Percentiles rank a stretch among this genome's conserved stretches.
These are phyloP conservation scores for Eueremaeus valkanovi DNA, from an alignment of 2,888 invertebrate genomes.

Conservation along the genomic window DNA sequence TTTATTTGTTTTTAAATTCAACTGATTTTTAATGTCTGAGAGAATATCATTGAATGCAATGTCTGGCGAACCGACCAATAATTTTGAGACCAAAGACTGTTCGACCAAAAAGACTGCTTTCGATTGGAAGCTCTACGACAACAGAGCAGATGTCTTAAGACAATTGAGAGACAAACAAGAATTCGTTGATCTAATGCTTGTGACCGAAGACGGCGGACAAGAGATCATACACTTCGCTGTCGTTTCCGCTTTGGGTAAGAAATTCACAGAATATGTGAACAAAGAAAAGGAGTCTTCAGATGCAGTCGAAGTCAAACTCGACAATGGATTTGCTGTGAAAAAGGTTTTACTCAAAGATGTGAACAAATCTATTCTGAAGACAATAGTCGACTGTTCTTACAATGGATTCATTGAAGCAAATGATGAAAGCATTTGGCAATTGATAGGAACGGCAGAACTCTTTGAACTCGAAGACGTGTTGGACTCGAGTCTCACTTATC, in stretches of 20 bases:
- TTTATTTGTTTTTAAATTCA: no score
- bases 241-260: constrained; percentile 32
- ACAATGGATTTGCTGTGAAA: not conserved
- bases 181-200: constrained; percentile 37
- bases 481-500: constrained; percentile 37
- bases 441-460: constrained; percentile 31
- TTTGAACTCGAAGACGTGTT: constrained; percentile 36
- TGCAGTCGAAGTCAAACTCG: not conserved
- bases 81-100: no score
- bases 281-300: not conserved
- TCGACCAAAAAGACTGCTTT: constrained; percentile 35
- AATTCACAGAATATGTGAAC: constrained; percentile 13
- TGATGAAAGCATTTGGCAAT: constrained; percentile 11
- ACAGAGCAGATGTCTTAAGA: constrained; percentile 23
- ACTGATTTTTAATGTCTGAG: no score
- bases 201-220: constrained; percentile 25
- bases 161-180: constrained; percentile 14
- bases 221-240: constrained; percentile 36
- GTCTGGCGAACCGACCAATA: no score
- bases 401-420: constrained; percentile 14
- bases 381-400: constrained; percentile 40
- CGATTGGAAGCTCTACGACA: constrained; percentile 35
- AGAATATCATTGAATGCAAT: no score
- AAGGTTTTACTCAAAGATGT: not conserved
- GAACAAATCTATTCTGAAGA: constrained; percentile 19